phyloP scores from a whole-genome alignment of 2,797 vertebrate species.

The Notolabrus celidotus region DNA sequence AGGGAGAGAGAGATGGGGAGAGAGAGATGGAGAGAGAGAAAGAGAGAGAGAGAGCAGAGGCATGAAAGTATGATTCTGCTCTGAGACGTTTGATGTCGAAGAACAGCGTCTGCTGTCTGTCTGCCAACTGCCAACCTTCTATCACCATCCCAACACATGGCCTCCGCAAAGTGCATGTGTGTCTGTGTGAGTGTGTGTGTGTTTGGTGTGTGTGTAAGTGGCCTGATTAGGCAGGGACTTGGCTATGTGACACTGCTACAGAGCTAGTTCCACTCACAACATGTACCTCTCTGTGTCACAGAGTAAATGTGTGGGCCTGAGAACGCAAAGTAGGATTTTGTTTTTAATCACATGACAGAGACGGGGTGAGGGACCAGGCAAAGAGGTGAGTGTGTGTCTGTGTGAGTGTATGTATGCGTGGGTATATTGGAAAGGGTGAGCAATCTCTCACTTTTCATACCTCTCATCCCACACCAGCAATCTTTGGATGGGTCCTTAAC shows the following conservation, averaged over 20 bases:
- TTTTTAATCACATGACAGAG: constrained; percentile 68
- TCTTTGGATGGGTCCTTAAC: constrained; percentile 81
- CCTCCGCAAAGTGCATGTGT: constrained; percentile 73
- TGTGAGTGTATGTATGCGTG: constrained; percentile 31
- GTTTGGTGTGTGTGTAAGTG: constrained; percentile 66
- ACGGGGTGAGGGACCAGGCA: constrained; percentile 47
- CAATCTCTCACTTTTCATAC: constrained; percentile 76
- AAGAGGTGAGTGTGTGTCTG: constrained; percentile 36
- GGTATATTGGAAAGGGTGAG: constrained; percentile 71
- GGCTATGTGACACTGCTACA: constrained; percentile 74
- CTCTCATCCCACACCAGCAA: constrained; percentile 76
- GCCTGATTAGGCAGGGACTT: constrained; percentile 75
- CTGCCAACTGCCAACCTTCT: constrained; percentile 85
- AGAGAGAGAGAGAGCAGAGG: constrained; percentile 63
- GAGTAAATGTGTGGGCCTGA: constrained; percentile 67
- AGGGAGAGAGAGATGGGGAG: constrained; percentile 47
- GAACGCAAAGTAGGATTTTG: constrained; percentile 70
- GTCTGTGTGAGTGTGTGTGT: constrained; percentile 29
- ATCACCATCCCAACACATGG: constrained; percentile 87
- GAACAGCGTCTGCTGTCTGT: constrained; percentile 85
- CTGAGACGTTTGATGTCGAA: constrained; percentile 86
- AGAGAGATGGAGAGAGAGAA: constrained; percentile 12
- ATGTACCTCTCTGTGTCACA: constrained; percentile 65
- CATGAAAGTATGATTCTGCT: constrained; percentile 84
- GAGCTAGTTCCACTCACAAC: constrained; percentile 72